Evolutionary conservation across 2,888 invertebrate genomes (phyloP), one percentile per base, ranked within the genome.

Genomic region (Tipula vernalis): DNA sequence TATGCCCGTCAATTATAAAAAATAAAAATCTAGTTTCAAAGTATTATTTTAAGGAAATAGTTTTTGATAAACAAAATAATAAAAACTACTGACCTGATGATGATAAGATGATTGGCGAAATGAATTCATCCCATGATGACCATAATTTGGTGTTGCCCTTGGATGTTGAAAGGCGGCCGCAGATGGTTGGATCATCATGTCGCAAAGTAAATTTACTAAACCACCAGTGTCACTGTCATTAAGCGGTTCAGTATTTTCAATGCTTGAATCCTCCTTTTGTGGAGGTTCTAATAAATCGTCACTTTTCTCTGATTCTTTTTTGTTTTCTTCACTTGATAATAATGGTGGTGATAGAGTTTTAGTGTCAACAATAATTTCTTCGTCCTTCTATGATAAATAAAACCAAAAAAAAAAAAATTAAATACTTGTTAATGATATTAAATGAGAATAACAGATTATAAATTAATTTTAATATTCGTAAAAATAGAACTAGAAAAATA

Each of bases 171-270:
- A 91, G 87, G 91, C 90, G 87, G 90, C 89, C 87, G 90, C 89
- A 87, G 91, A 89, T 87, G 91, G 91, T 90, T 91, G 91, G 88
- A 91, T 90, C 91, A 91, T 91, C 89, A 90, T 90, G 88, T 89
- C 90, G 89, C 51, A 86, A 36, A 89, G 88, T 87, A 89, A 90
- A 89, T 90, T 90, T 89, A 91, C 89, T 90, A 91, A 90, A 88
- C 91, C 90, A 88, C 89, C 90, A 89, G 91, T 90, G 89, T 91
- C 90, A 89, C 91, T 90, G 89, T 91, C 91, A 90, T 91, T 91
- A 89, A 91, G 90, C 89, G 91, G 90, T 88, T 91, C 89, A 86
- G 91, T 90, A 88, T 91, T 91, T 88, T 90, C 89, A 36, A 15
- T 85, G 28, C 87, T 86, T 87, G 87, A 87, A 87, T 87, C 87